phyloP scores from a whole-genome alignment of 2,113 vertebrate genomes.

The Salvelinus fontinalis region DNA sequence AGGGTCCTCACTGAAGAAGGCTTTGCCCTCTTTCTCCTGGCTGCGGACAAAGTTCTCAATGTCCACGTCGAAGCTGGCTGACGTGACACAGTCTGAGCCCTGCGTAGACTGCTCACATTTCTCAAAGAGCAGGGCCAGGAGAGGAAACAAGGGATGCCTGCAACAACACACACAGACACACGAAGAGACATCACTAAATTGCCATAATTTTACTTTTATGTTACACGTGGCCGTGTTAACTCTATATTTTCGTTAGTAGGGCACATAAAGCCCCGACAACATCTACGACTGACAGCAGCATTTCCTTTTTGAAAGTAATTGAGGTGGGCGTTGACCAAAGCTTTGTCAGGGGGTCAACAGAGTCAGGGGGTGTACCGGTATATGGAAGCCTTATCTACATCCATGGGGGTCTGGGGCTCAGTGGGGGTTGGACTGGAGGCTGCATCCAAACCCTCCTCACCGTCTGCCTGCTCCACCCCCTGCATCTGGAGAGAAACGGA shows the following conservation, averaged over 20 bases:
- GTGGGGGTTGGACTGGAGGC: constrained; percentile 80
- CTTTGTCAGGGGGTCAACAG: constrained; percentile 20
- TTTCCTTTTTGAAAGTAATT: no score
- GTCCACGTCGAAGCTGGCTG: constrained; percentile 95
- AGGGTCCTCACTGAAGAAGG: constrained; percentile 97
- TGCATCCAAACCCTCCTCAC: constrained; percentile 79
- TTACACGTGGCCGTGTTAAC: no score
- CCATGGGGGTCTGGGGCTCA: constrained; percentile 91
- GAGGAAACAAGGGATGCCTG: constrained; percentile 94
- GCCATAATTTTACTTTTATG: no score
- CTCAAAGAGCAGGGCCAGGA: constrained; percentile 94
- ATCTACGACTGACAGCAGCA: no score
- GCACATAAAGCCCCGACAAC: no score
- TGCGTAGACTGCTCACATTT: constrained; percentile 96
- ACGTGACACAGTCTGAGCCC: constrained; percentile 96
- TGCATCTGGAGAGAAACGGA: constrained; percentile 58
- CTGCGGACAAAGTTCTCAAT: constrained; percentile 96
- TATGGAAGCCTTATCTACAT: constrained; percentile 93
- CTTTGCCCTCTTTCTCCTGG: constrained; percentile 95
- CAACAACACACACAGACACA: constrained; percentile 7
- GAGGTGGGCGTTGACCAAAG: constrained; percentile 46
- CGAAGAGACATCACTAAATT: constrained; percentile 2
- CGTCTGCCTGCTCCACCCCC: constrained; percentile 82
- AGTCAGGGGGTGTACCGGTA: constrained; percentile 80
- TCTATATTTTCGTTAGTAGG: no score